These are phyloP conservation scores for Mormyrus lacerda DNA, from an alignment of 2,113 vertebrate species.

Conservation along the genomic window DNA sequence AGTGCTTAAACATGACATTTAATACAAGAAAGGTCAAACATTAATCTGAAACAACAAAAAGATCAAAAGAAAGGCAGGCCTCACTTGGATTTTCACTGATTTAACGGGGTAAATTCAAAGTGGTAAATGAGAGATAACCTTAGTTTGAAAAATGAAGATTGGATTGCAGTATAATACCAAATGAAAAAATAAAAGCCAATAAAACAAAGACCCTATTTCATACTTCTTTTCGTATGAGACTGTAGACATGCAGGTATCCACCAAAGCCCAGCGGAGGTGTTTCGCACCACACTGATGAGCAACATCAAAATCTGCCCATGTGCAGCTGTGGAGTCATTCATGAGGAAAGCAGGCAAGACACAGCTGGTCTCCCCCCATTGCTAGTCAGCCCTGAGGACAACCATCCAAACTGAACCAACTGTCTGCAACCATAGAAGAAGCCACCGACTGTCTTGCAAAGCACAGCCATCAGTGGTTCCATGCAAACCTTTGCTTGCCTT, in stretches of 20 bases:
- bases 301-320: background rate
- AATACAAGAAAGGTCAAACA: conserved; percentile 23
- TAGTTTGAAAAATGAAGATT: background rate
- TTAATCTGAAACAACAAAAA: conserved; percentile 7
- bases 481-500: background rate
- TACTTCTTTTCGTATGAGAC: background rate
- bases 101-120: background rate
- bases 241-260: background rate
- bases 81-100: background rate
- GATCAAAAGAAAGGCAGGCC: background rate
- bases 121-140: background rate
- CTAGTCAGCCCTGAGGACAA: background rate
- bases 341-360: background rate
- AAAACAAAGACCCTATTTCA: background rate
- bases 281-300: background rate
- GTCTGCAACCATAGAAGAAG: background rate
- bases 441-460: no score
- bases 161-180: background rate
- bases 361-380: background rate
- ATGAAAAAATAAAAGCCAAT: background rate
- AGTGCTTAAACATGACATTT: conserved; percentile 16
- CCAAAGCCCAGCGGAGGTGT: background rate
- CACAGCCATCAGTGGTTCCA: background rate
- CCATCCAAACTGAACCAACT: background rate
- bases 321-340: background rate